Evolutionary conservation across 2,797 vertebrate genomes (phyloP).

Genomic region (Hydrophis major): DNA sequence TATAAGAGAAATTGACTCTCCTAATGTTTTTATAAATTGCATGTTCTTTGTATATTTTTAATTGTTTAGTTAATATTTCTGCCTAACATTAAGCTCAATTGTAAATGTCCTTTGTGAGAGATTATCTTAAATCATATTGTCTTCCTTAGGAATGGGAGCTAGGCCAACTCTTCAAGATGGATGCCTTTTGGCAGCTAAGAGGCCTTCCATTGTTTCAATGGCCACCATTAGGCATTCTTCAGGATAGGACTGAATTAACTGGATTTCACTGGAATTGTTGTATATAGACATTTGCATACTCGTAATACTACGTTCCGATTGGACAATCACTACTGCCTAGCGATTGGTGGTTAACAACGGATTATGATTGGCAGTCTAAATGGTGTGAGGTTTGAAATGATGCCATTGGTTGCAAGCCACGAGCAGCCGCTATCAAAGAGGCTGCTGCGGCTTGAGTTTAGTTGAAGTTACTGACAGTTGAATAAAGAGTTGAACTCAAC

Average conservation of each 20-base stretch:
- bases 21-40: neutral
- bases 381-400: no score
- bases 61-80: neutral
- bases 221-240: neutral
- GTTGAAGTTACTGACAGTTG: no score
- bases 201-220: slow-evolving; percentile 25
- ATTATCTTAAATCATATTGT: neutral
- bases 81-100: neutral
- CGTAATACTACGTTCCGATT: no score
- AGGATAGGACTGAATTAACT: neutral
- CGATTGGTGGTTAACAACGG: no score
- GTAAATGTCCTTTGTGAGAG: neutral
- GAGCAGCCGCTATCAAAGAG: no score
- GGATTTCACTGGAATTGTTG: neutral
- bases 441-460: no score
- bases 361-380: no score
- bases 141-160: slow-evolving; percentile 30
- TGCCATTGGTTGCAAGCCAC: no score
- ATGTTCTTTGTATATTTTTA: neutral
- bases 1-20: neutral
- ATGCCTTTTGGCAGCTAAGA: slow-evolving; percentile 29
- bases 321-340: no score
- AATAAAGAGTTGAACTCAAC: no score
- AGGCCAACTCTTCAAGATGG: slow-evolving; percentile 35
- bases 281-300: no score